Evolutionary conservation across 1,140 invertebrate species (phyloP).

Genomic region (Marisa cornuarietis): DNA sequence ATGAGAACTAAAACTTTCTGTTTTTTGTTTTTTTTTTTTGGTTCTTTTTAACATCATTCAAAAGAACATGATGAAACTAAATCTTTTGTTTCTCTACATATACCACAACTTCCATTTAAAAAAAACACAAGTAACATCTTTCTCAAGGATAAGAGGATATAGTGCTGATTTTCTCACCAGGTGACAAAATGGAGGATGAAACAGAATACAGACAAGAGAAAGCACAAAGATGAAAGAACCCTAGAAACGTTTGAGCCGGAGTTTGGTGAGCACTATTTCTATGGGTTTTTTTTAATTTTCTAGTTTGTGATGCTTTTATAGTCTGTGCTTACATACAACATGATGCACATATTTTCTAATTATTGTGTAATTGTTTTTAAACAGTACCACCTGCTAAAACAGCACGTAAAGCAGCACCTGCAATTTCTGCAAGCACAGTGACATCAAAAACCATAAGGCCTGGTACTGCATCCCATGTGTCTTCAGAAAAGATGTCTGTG

Average conservation of each 20-base stretch:
- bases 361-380: neutral
- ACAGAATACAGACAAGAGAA: slow-evolving; percentile 12
- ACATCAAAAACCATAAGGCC: neutral
- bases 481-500: too few species aligned
- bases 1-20: neutral
- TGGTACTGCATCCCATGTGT: too few species aligned
- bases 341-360: neutral
- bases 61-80: neutral
- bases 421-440: neutral
- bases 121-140: neutral
- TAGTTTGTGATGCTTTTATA: neutral
- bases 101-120: neutral
- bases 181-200: slow-evolving; percentile 16
- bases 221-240: neutral
- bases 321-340: neutral
- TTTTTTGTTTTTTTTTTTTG: too few species aligned
- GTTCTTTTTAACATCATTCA: neutral
- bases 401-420: neutral
- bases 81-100: neutral
- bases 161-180: neutral
- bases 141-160: neutral
- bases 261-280: slow-evolving; percentile 20
- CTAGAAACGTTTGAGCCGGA: slow-evolving; percentile 25
- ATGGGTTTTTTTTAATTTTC: neutral
- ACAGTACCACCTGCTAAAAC: neutral